phyloP scores from a whole-genome alignment of 2,888 invertebrate genomes.

The Mactromeris polynyma region DNA sequence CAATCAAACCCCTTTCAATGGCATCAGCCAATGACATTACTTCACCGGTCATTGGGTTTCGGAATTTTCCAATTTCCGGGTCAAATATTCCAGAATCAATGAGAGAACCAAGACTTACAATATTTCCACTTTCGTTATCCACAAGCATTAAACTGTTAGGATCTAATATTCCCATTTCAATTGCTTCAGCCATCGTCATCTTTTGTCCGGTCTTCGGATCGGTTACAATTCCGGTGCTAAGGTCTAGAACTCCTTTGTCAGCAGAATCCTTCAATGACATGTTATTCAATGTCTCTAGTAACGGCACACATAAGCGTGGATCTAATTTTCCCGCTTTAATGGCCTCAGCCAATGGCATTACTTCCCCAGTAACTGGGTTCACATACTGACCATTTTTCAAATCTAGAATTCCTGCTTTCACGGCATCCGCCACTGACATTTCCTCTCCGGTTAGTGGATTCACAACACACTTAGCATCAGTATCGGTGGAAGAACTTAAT shows the following conservation, averaged over 20 bases:
- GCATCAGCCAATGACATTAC: conserved; percentile 91
- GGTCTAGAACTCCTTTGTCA: conserved; percentile 86
- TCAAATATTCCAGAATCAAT: conserved; percentile 89
- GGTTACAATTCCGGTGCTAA: conserved; percentile 87
- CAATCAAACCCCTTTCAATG: conserved; percentile 91
- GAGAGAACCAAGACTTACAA: conserved; percentile 80
- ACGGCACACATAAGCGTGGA: conserved; percentile 75
- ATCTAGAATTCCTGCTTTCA: conserved; percentile 79
- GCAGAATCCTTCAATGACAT: conserved; percentile 86
- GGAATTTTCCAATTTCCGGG: conserved; percentile 88
- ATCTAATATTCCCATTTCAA: conserved; percentile 89
- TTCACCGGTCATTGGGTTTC: conserved; percentile 90
- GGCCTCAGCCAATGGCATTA: conserved; percentile 79
- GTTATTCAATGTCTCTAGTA: conserved; percentile 85
- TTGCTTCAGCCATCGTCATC: conserved; percentile 91
- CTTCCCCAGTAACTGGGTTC: conserved; percentile 74
- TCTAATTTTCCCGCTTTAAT: conserved; percentile 80
- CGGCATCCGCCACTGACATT: conserved; percentile 89
- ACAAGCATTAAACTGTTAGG: conserved; percentile 84
- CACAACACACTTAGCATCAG: conserved; percentile 88
- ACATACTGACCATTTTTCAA: conserved; percentile 77
- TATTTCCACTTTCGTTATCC: conserved; percentile 81
- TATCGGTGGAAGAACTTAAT: conserved; percentile 91
- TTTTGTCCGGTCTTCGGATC: conserved; percentile 85
- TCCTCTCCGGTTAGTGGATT: conserved; percentile 93